These are phyloP conservation scores for Lithobates sylvaticus DNA, from an alignment of 2,797 vertebrate genomes.

Conservation along the genomic window DNA sequence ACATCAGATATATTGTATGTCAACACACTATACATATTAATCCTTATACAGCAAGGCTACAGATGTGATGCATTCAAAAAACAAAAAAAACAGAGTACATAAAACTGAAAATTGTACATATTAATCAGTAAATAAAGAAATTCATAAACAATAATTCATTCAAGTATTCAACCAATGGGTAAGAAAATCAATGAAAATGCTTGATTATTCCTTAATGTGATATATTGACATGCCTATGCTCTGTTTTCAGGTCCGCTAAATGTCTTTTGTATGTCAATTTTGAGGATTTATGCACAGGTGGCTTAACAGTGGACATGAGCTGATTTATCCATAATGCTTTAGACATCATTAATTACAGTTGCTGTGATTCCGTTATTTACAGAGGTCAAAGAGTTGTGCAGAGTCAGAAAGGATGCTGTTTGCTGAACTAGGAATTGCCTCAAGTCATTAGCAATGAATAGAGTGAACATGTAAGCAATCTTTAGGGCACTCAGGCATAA, in stretches of 20 bases:
- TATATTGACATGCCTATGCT: neutral
- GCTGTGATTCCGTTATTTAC: constrained; percentile 18
- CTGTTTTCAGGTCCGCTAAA: neutral
- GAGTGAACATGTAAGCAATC: constrained; percentile 33
- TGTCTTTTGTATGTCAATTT: constrained; percentile 18
- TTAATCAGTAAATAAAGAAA: neutral
- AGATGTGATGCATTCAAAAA: neutral
- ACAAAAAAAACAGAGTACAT: neutral
- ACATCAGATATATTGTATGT: no score
- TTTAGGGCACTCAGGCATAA: constrained; percentile 30
- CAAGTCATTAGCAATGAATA: constrained; percentile 35
- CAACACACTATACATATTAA: no score
- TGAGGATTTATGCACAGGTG: constrained; percentile 32
- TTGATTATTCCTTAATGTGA: neutral
- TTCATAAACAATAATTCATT: neutral
- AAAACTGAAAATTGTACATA: neutral
- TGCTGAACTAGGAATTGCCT: constrained; percentile 37
- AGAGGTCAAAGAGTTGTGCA: constrained; percentile 45
- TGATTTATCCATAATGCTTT: constrained; percentile 33
- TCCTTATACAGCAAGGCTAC: neutral
- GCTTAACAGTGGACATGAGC: neutral
- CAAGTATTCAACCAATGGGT: neutral
- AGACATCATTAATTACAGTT: constrained; percentile 26
- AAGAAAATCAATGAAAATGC: neutral
- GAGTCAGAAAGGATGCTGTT: constrained; percentile 20